Percentiles rank a stretch among this genome's conserved stretches.
phyloP scores from a whole-genome alignment of 2,888 invertebrate species.

The Allacma fusca region DNA sequence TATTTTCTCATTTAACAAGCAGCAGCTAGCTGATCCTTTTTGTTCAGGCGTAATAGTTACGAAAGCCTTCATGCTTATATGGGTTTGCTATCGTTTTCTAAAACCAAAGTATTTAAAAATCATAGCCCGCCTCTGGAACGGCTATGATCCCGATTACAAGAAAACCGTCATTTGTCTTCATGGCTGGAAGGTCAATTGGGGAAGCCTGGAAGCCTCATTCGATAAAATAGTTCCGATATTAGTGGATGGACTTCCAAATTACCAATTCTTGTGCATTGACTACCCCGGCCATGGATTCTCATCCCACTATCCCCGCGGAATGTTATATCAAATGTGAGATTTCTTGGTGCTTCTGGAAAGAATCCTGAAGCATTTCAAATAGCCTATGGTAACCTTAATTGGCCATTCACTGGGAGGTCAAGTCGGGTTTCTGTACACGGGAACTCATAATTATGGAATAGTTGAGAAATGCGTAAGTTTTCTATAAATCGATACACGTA shows the following conservation, averaged over 20 bases:
- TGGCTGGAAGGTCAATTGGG: constrained; percentile 59
- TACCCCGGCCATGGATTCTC: constrained; percentile 67
- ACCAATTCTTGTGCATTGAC: constrained; percentile 56
- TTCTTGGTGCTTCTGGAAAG: constrained; percentile 77
- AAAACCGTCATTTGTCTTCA: constrained; percentile 55
- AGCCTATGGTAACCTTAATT: constrained; percentile 77
- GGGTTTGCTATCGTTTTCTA: no score
- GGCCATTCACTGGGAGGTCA: constrained; percentile 84
- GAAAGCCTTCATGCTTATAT: no score
- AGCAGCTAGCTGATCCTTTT: no score
- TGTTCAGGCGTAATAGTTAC: no score
- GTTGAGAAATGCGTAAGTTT: constrained; percentile 65
- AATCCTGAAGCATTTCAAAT: constrained; percentile 77
- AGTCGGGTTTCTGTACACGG: constrained; percentile 80
- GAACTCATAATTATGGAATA: constrained; percentile 75
- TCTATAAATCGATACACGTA: no score
- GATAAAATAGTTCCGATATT: constrained; percentile 54
- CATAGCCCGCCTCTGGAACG: background rate
- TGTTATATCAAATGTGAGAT: constrained; percentile 79
- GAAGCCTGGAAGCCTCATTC: constrained; percentile 55
- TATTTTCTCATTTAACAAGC: no score
- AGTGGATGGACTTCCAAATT: constrained; percentile 49
- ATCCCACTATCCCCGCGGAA: constrained; percentile 62
- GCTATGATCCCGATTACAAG: constrained; percentile 7
- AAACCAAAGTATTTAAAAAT: no score